A percentile compares a stretch with the other conserved stretches of the same genome.
Evolutionary conservation across 2,797 vertebrate genomes (phyloP).

Genomic region (Cheirogaleus major): DNA sequence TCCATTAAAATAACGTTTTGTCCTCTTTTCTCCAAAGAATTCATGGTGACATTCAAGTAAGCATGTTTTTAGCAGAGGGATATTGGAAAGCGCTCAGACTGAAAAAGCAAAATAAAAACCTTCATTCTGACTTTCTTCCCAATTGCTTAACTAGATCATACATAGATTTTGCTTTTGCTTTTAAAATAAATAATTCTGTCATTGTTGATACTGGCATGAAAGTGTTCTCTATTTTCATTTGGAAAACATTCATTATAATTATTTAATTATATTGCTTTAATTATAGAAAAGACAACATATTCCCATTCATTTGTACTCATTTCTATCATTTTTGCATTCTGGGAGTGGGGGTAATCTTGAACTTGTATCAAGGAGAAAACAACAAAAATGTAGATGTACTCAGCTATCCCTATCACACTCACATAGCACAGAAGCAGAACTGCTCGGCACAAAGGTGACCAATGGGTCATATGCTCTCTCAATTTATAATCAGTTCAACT

Average conservation of each 20-base stretch:
- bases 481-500: neutral
- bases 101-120: conserved; percentile 51
- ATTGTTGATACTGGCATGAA: neutral
- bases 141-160: neutral
- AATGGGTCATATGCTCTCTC: neutral
- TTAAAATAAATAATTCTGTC: neutral
- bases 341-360: neutral
- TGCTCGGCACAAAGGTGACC: neutral
- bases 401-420: neutral
- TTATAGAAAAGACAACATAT: neutral
- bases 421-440: neutral
- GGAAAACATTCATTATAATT: neutral
- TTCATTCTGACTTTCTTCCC: neutral
- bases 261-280: neutral
- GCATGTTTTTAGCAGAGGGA: neutral
- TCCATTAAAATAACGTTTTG: conserved; percentile 41
- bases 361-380: neutral
- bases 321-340: neutral
- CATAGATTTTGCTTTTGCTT: neutral
- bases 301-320: neutral
- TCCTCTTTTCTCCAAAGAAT: conserved; percentile 41
- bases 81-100: neutral
- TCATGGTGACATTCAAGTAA: neutral
- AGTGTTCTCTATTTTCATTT: neutral
- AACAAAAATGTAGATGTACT: neutral